Evolutionary conservation across 92 coral and sea anemone genomes (phyloP), one percentile per base, ranked within the genome.

Genomic region (Siderastrea radians): DNA sequence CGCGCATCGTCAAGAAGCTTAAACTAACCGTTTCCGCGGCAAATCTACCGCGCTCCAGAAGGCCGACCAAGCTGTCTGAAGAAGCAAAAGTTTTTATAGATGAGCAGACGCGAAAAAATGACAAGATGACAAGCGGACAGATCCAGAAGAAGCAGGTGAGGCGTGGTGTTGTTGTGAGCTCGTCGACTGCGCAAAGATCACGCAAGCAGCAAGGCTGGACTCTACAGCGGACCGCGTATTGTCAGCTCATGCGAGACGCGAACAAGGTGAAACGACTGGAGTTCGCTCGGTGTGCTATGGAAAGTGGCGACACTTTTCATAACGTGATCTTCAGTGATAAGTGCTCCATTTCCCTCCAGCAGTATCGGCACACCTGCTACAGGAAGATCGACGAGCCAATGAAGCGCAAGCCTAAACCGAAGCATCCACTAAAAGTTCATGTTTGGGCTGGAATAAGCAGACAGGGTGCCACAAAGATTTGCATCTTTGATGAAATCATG

Each of bases 401-500:
- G n/a, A n/a, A n/a, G n/a, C n/a, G n/a, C n/a, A n/a, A n/a, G n/a
- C n/a, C n/a, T n/a, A 84, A 67, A 84, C 85, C 85, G 13, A 89
- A 89, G 45, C 81, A 89, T 67, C 93, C 90, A 14, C 47, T 83
- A 10, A 64, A 85, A 84, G 85, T 89, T 51, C 86, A 89, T 53
- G 80, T 83, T 19, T 90, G 87, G 90, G 91, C 82, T 2, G 91
- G 93, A 15, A 85, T 86, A 5, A 79, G 91, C 49, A 86, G 80
- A 78, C 72, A 73, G 46, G 91, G 93, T 61, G 67, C 93, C 77
- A 79, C 77, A 46, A 63, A 84, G 52, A 72, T 84, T 43, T 84
- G 85, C 68, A 84, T 84, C 65, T 89, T 89, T 53, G 89, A 69
- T 67, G 91, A 88, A 58, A 90, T 90, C 60, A 79, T 80, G 93